Evolutionary conservation across 2,797 vertebrate species (phyloP), one percentile per base, ranked within the genome.

Genomic region (Notoglanidium macrostoma): DNA sequence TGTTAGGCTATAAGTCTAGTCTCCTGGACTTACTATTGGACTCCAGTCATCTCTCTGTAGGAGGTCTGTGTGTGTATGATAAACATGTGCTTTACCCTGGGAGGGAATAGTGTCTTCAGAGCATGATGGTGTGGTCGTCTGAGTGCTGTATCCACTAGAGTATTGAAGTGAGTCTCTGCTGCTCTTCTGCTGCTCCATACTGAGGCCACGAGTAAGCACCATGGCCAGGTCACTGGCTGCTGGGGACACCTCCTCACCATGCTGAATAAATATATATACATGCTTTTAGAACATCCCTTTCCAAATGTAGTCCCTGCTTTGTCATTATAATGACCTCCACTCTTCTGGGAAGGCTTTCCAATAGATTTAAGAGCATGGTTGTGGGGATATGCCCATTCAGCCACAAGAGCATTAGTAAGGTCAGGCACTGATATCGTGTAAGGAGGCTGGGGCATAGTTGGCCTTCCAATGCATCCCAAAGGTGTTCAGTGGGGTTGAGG

Each of bases 51-150:
- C 21, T 11, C 77, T 49, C 6, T 49, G 8, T 46, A 35, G 81
- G 15, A 44, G 26, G 5, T 35, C 49, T 44, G 11, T 55, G 74
- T 8, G 21, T 61, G 5, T 51, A 15, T 54, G 4, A 15, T 26
- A 29, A 49, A 82, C 23, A 35, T 61, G 54, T 29, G 76, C 9
- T 55, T 81, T 93, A 98, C 98, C 98, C 96, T 99, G 98, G 72
- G 98, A 99, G 35, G 98, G 98, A 89, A 99, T 99, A 72, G 98
- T 98, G 94, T 99, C 98, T 94, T 99, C 98, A 0, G 98, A 99
- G 95, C 98, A 99, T 67, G 98, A 99, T 0, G 98, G 98, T 0
- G 98, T 99, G 79, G 97, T 99, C 85, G 97, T 98, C 94, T 99
- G 98, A 0, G 97, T 98, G 96, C 98, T 99, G 93, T 99, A 99